Base-by-base conservation (phyloP, 2,113 vertebrate genomes). In the Pyxicephalus adspersus region DNA sequence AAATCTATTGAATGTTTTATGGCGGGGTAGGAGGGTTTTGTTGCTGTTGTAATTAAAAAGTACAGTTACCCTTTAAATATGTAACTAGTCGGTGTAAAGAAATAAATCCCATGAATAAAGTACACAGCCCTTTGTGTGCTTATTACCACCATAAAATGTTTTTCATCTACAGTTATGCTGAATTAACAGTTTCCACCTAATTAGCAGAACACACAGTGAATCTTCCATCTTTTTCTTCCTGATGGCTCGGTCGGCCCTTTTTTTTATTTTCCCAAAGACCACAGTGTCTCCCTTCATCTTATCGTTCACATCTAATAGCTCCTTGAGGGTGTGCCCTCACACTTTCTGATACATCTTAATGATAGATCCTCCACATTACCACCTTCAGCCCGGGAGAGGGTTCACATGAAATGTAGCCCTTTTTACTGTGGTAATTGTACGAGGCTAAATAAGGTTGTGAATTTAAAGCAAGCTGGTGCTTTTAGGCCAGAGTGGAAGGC, bases 381-480 rank as follows among this genome's bases (percentile, higher is more conserved):
- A 75, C 61, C 61, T 66, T 82, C 80, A 74, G 57, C 79, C 70
- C 61, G 74, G 61, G 60, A 81, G 70, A 82, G 54, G 75, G 80
- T 82, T 82, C 80, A 82, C 71, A 64, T 75, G 70, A 82, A 82
- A 75, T 82, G 75, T 65, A 57, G 68, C 64, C 70, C 77, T 64
- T 73, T 74, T 81, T 81, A 54, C 80, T 75, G 63, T 74, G 70
- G 61, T 72, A 74, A 81, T 81, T 64, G 58, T 76, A 85, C 83
- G 67, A 85, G 76, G 82, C 84, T 87, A 75, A 87, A 84, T 85
- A 89, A 83, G 83, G 65, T 84, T 87, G 60, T 84, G 83, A 85
- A 85, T 87, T 85, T 80, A 88, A 86, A 85, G 50, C 29, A 1
- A 22, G n/a, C 38, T 20, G 11, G 34, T 25, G 77, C 54, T 70